Base-by-base conservation (phyloP, 2,888 invertebrate species). In the Acanthosepion esculentum region DNA sequence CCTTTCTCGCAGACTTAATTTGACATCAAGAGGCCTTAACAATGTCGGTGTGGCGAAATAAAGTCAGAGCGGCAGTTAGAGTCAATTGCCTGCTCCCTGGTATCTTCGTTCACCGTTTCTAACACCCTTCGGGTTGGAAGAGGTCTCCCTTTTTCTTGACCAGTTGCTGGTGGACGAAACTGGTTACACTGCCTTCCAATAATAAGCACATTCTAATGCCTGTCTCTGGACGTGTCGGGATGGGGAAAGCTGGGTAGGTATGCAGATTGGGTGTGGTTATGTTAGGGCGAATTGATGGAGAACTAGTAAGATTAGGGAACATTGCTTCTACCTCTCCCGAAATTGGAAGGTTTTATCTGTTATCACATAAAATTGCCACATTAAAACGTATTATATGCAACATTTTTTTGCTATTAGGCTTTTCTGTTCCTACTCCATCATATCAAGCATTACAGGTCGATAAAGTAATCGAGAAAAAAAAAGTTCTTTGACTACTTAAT, bases 1-100 rank as follows among this genome's bases (percentile, higher is more conserved):
- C 78, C n/a, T n/a, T 10, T 78, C n/a, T 78, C 8, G n/a, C n/a
- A n/a, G 78, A 78, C 78, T n/a, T n/a, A 78, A 78, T 78, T n/a
- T 78, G 78, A n/a, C 78, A 78, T 78, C n/a, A 78, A 78, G 78
- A 78, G 78, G 15, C n/a, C n/a, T n/a, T 78, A 78, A 78, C 78
- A 78, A 78, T 78, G n/a, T n/a, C n/a, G n/a, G n/a, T 33, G 78
- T n/a, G n/a, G n/a, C 12, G n/a, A 78, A n/a, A 78, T 78, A 15
- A 15, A 15, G 15, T 4, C n/a, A 78, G 1, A 12, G n/a, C 10
- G 5, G 15, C 12, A 78, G n/a, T 78, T 78, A 78, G 6, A 29
- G 29, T 78, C 78, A 78, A 78, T n/a, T 78, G 78, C 78, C 78
- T 78, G 0, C 78, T 78, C 78, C n/a, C 78, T n/a, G 12, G n/a